phyloP scores from a whole-genome alignment of 2,797 vertebrate genomes.

The Gobio occitaniae region DNA sequence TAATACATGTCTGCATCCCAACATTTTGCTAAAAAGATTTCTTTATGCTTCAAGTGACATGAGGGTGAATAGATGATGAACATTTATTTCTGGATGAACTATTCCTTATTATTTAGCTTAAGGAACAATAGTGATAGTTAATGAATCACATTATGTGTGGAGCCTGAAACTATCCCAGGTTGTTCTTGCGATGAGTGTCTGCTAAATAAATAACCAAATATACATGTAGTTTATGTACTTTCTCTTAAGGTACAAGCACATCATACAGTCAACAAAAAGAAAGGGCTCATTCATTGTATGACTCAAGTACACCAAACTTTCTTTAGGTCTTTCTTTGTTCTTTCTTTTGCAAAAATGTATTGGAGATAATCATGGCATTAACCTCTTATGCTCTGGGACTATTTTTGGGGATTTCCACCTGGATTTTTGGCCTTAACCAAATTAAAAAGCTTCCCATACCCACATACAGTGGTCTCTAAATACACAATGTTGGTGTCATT shows the following conservation, averaged over 20 bases:
- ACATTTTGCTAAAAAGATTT: not conserved
- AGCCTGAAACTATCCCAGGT: not conserved
- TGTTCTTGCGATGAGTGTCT: not conserved
- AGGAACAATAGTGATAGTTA: not conserved
- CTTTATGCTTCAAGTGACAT: not conserved
- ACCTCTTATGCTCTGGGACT: too few relatives aligned
- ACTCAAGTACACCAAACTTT: not conserved
- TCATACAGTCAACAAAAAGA: not conserved
- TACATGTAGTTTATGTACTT: too few relatives aligned
- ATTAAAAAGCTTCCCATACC: too few relatives aligned
- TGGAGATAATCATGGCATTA: not conserved
- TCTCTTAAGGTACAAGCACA: not conserved
- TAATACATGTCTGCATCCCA: not conserved
- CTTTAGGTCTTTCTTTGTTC: not conserved
- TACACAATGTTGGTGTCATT: too few relatives aligned
- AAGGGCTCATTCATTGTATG: not conserved
- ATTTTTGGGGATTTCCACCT: too few relatives aligned
- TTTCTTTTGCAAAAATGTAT: not conserved
- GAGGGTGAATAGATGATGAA: not conserved
- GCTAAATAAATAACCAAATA: not conserved
- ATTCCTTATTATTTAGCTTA: too few relatives aligned
- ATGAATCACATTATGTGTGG: not conserved
- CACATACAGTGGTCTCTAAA: too few relatives aligned
- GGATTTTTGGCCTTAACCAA: too few relatives aligned
- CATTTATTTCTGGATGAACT: not conserved